Conservation (phyloP, 2,888 invertebrate species). For the Opisthograptis luteolata region DNA sequence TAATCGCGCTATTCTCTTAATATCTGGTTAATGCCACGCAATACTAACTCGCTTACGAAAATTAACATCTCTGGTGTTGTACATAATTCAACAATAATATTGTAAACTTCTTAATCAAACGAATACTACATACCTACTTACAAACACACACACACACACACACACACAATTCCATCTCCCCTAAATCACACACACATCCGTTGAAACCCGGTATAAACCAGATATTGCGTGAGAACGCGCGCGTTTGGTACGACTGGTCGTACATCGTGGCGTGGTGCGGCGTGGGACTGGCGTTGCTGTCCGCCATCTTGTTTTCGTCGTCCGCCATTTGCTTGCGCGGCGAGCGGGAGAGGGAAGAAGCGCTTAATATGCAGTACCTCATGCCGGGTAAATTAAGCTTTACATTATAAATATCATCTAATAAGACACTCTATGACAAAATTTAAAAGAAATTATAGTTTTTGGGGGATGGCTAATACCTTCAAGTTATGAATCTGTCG, state of each 20-base stretch:
- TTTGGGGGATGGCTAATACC: no score
- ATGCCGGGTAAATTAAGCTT: slow-evolving; percentile 92
- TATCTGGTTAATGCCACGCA: slow-evolving; percentile 82
- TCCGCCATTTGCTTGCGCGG: slow-evolving; percentile 97
- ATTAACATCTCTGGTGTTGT: slow-evolving; percentile 58
- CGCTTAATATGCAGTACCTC: slow-evolving; percentile 98
- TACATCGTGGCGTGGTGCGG: slow-evolving; percentile 99
- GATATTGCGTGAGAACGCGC: slow-evolving; percentile 94
- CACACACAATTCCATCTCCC: no score
- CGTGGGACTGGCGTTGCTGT: slow-evolving; percentile 95
- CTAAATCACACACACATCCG: slow-evolving; percentile 9
- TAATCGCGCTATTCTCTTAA: slow-evolving; percentile 72
- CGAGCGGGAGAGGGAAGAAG: slow-evolving; percentile 97
- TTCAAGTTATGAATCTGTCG: no score
- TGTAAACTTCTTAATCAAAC: slow-evolving; percentile 18
- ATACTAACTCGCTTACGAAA: slow-evolving; percentile 78
- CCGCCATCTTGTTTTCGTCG: slow-evolving; percentile 96
- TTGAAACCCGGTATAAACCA: slow-evolving; percentile 77
- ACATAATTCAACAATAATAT: slow-evolving; percentile 47
- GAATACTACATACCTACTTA: not conserved
- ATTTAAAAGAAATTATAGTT: not conserved
- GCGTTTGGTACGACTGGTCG: slow-evolving; percentile 97
- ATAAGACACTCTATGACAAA: slow-evolving; percentile 8
- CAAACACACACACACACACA: not conserved
- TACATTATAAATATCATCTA: slow-evolving; percentile 35